Conservation (phyloP, 1,140 invertebrate species). For the Ostrea edulis region DNA sequence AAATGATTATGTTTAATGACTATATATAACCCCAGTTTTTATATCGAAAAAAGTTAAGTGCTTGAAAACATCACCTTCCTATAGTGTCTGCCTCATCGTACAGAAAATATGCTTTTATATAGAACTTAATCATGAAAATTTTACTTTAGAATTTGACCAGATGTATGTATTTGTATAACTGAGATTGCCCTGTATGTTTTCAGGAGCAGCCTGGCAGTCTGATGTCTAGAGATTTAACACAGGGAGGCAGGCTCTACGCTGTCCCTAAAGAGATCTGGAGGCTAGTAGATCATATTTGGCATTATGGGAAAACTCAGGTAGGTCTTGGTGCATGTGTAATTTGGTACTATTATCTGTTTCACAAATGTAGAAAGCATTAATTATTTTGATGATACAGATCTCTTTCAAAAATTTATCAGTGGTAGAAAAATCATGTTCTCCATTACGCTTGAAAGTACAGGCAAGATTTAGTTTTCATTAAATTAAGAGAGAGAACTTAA, state of each 20-base stretch:
- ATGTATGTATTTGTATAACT: background rate
- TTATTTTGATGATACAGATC: too few relatives aligned
- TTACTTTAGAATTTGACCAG: background rate
- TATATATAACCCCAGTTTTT: too few relatives aligned
- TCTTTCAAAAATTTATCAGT: too few relatives aligned
- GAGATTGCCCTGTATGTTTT: background rate
- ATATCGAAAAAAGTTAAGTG: constrained; percentile 87
- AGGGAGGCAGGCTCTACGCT: constrained; percentile 73
- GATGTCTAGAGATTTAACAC: constrained; percentile 64
- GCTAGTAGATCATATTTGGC: constrained; percentile 93
- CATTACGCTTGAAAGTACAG: too few relatives aligned
- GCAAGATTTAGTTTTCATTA: too few relatives aligned
- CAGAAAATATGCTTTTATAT: constrained; percentile 83
- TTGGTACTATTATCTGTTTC: too few relatives aligned
- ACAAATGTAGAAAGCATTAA: too few relatives aligned
- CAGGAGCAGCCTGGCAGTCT: constrained; percentile 74
- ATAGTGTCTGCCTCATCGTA: constrained; percentile 88
- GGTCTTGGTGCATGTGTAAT: constrained; percentile 10
- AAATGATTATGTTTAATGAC: too few relatives aligned
- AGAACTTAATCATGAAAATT: too few relatives aligned
- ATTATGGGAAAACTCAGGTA: constrained; percentile 88
- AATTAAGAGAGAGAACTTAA: too few relatives aligned
- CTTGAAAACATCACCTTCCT: constrained; percentile 61
- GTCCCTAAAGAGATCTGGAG: constrained; percentile 96
- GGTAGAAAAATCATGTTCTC: too few relatives aligned